A percentile compares a stretch with the other conserved stretches of the same genome.
These are phyloP conservation scores for Thoracochromis brauschi DNA, from an alignment of 2,113 vertebrate species.

Conservation along the genomic window DNA sequence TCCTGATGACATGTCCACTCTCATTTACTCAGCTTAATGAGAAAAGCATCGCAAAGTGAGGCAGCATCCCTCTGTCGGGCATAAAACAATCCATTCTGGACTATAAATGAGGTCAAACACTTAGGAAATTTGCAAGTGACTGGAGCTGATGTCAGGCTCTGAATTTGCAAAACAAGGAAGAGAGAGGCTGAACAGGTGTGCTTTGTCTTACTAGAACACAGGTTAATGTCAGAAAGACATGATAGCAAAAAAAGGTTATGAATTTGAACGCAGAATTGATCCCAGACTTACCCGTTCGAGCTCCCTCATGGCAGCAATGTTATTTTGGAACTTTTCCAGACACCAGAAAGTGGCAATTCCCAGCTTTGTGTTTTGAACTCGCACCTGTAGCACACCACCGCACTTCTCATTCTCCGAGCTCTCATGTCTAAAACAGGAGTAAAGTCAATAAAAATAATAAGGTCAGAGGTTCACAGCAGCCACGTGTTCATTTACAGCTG, in stretches of 20 bases:
- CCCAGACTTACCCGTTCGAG: conserved; percentile 77
- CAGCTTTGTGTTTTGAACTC: conserved; percentile 83
- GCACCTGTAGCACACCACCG: conserved; percentile 68
- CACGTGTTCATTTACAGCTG: background rate
- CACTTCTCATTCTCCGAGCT: conserved; percentile 32
- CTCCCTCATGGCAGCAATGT: conserved; percentile 87
- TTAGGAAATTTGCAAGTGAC: background rate
- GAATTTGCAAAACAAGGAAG: conserved; percentile 8
- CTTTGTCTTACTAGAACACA: background rate
- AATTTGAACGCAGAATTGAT: background rate
- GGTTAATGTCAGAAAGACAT: background rate
- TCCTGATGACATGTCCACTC: conserved; percentile 32
- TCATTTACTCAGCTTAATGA: conserved; percentile 49
- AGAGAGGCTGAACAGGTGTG: background rate
- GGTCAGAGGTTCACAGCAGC: background rate
- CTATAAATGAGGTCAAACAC: conserved; percentile 37
- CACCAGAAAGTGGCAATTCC: conserved; percentile 89
- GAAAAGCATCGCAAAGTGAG: conserved; percentile 30
- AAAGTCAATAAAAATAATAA: background rate
- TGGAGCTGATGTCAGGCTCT: background rate
- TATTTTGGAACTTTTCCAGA: conserved; percentile 90
- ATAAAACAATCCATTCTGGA: conserved; percentile 30
- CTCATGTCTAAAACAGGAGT: conserved; percentile 73
- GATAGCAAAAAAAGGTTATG: background rate
- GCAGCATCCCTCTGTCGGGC: conserved; percentile 3